Evolutionary conservation across 2,113 vertebrate genomes (phyloP).

Genomic region (Solenodon paradoxus): DNA sequence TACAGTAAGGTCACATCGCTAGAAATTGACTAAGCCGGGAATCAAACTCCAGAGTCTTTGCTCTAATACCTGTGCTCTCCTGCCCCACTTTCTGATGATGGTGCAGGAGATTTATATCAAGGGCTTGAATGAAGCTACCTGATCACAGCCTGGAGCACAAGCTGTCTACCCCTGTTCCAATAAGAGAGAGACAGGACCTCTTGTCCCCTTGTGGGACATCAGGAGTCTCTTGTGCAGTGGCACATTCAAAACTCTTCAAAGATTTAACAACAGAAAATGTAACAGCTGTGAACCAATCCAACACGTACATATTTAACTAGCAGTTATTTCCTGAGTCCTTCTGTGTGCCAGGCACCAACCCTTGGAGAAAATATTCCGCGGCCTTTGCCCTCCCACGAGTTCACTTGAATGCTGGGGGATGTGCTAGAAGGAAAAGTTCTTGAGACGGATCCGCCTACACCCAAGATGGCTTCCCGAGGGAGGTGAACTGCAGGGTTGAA

Average conservation of each 20-base stretch:
- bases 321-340: neutral
- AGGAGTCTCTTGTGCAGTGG: neutral
- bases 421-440: neutral
- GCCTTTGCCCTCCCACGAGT: neutral
- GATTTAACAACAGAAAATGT: neutral
- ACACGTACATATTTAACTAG: neutral
- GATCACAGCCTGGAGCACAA: neutral
- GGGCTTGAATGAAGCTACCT: neutral
- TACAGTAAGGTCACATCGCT: neutral
- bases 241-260: conserved; percentile 17
- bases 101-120: neutral
- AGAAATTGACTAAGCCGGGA: neutral
- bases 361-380: neutral
- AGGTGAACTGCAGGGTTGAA: neutral
- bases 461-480: neutral
- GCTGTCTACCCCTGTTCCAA: neutral
- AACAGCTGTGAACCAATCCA: neutral
- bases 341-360: neutral
- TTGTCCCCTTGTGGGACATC: neutral
- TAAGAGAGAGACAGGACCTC: neutral
- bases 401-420: neutral
- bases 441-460: neutral
- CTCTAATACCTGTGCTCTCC: neutral
- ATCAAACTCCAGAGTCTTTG: neutral
- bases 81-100: neutral